These are phyloP conservation scores for Potamilus streckersoni DNA, from an alignment of 1,140 invertebrate species.

Conservation along the genomic window DNA sequence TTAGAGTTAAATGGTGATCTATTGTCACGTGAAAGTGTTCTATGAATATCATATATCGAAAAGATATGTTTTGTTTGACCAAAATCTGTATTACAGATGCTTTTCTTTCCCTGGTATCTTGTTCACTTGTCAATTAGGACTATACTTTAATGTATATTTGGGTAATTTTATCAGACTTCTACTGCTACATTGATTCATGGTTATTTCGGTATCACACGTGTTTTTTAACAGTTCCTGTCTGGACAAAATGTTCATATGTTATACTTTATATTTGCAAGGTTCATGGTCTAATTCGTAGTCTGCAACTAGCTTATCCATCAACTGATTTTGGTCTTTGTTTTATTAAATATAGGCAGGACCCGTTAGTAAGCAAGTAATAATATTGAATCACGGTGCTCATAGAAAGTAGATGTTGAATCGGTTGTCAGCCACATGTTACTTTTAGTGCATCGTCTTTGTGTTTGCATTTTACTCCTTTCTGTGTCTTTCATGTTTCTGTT, in stretches of 20 bases:
- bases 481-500: conserved; percentile 60
- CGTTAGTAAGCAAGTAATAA: conserved; percentile 31
- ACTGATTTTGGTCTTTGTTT: conserved; percentile 2
- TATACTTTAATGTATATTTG: conserved; percentile 37
- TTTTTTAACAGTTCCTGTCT: neutral
- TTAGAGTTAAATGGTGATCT: conserved; percentile 34
- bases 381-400: conserved; percentile 32
- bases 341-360: conserved; percentile 1
- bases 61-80: conserved; percentile 27
- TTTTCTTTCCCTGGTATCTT: conserved; percentile 37
- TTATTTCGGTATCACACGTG: conserved; percentile 21
- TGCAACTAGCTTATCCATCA: conserved; percentile 1
- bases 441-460: conserved; percentile 64
- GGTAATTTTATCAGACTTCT: conserved; percentile 40
- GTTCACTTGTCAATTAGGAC: conserved; percentile 41
- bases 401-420: conserved; percentile 28
- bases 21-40: conserved; percentile 33
- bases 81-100: conserved; percentile 18
- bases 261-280: neutral
- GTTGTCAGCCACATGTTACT: conserved; percentile 31
- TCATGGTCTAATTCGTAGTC: conserved; percentile 2
- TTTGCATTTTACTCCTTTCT: conserved; percentile 63
- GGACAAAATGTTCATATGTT: neutral
- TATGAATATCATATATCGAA: conserved; percentile 29
- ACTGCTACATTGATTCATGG: conserved; percentile 38